Percentiles rank a stretch among this genome's conserved stretches.
phyloP scores from a whole-genome alignment of 2,797 vertebrate species.

The Podarcis siculus region DNA sequence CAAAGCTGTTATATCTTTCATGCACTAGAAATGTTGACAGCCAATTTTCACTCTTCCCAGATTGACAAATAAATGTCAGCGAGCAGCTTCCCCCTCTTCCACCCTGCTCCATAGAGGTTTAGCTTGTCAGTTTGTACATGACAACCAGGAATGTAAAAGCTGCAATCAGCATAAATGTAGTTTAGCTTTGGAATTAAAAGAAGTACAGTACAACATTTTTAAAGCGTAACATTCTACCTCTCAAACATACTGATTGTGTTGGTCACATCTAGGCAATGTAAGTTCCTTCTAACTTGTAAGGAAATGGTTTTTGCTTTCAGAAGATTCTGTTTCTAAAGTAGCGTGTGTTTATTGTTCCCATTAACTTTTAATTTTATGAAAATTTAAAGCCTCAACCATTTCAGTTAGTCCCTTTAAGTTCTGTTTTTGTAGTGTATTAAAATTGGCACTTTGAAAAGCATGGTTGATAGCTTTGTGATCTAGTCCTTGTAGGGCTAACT shows the following conservation, averaged over 20 bases:
- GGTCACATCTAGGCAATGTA: background rate
- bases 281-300: background rate
- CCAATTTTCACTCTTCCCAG: background rate
- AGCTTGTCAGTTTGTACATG: background rate
- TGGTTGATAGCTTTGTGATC: background rate
- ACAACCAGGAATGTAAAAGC: background rate
- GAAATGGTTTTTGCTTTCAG: background rate
- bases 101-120: background rate
- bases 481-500: background rate
- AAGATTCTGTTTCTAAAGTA: background rate
- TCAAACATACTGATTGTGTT: background rate
- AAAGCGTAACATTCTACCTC: no score
- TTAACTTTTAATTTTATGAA: background rate
- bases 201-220: background rate
- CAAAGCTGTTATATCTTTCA: background rate
- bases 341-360: background rate
- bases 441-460: background rate
- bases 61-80: background rate
- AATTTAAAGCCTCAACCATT: background rate
- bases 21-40: background rate
- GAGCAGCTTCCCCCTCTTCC: background rate
- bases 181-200: background rate
- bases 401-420: background rate
- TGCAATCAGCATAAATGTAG: background rate
- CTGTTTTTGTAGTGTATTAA: background rate